These are phyloP conservation scores for Cryptoblepharus egeriae DNA, from an alignment of 2,797 vertebrate genomes.

Conservation along the genomic window DNA sequence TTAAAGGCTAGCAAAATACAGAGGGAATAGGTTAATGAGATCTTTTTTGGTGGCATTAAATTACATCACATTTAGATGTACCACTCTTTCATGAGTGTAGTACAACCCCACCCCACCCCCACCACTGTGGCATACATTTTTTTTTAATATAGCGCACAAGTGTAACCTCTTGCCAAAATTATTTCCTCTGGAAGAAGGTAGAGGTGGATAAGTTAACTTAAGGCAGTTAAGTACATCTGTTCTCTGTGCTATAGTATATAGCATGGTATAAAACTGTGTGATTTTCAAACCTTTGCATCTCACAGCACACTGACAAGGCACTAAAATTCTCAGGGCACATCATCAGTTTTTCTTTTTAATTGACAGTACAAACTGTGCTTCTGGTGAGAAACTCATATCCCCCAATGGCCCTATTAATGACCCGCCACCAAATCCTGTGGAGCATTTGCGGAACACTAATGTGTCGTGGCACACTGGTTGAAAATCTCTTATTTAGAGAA, in stretches of 20 bases:
- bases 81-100: background rate
- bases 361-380: no score
- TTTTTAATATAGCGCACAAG: background rate
- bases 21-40: conserved; percentile 53
- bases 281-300: no score
- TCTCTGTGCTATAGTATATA: background rate
- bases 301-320: no score
- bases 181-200: background rate
- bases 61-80: conserved; percentile 36
- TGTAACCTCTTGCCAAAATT: conserved; percentile 6
- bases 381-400: no score
- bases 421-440: no score
- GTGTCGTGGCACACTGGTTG: no score
- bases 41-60: conserved; percentile 45
- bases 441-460: no score
- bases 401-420: no score
- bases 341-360: no score
- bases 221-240: background rate
- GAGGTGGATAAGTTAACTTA: background rate
- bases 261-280: no score
- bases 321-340: no score
- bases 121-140: conserved; percentile 16
- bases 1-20: conserved; percentile 36
- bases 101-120: background rate
- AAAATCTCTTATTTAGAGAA: no score